These are phyloP conservation scores for Hemaris fuciformis DNA, from an alignment of 2,888 invertebrate species.

Conservation along the genomic window DNA sequence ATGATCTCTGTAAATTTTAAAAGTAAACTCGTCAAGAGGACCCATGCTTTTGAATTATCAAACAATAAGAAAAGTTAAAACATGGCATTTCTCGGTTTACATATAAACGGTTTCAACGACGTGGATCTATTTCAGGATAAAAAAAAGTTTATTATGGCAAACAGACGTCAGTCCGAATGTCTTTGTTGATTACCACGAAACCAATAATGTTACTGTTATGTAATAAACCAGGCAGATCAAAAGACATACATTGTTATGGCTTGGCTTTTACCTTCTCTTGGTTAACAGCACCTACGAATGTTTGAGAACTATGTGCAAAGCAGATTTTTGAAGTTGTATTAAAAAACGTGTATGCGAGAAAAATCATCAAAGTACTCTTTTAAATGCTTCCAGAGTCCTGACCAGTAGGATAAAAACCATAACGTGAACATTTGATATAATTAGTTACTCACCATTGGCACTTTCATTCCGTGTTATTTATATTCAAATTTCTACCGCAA, in stretches of 20 bases:
- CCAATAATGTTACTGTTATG: background rate
- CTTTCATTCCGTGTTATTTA: background rate
- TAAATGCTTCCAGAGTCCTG: too few relatives aligned
- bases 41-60: too few relatives aligned
- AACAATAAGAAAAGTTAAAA: background rate
- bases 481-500: background rate
- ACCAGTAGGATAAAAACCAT: too few relatives aligned
- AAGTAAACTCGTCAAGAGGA: too few relatives aligned
- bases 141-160: background rate
- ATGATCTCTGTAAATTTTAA: too few relatives aligned
- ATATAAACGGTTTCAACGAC: background rate
- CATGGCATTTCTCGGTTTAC: background rate
- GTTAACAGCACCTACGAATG: too few relatives aligned
- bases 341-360: too few relatives aligned
- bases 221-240: background rate
- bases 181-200: background rate
- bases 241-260: background rate
- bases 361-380: too few relatives aligned
- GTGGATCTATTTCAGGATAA: background rate
- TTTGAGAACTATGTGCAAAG: too few relatives aligned
- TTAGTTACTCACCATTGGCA: background rate
- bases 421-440: background rate
- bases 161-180: background rate
- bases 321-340: too few relatives aligned
- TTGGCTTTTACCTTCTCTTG: background rate